These are phyloP conservation scores for Drosophila kohkoa DNA, from an alignment of 1,140 invertebrate genomes.

Conservation along the genomic window DNA sequence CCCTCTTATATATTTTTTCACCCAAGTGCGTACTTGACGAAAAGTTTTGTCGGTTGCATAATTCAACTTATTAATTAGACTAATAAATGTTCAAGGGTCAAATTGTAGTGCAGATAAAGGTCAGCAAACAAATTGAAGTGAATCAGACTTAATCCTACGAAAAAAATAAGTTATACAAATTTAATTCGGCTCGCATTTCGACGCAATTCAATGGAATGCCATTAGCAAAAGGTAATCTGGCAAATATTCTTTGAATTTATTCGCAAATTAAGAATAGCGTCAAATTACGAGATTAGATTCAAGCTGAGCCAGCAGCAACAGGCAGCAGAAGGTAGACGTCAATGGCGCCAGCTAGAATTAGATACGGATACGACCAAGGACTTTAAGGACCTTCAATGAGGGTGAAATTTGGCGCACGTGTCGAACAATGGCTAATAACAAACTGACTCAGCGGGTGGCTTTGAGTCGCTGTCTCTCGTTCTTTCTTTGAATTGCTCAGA, in stretches of 20 bases:
- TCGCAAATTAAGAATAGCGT: conserved; percentile 35
- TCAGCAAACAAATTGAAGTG: neutral
- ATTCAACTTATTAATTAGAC: conserved; percentile 66
- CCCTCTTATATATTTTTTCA: neutral
- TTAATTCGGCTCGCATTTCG: conserved; percentile 13
- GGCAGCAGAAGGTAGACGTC: neutral
- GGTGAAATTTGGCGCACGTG: conserved; percentile 19
- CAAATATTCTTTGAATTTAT: conserved; percentile 25
- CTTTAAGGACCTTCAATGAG: conserved; percentile 21
- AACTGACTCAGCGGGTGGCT: neutral
- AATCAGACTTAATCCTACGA: neutral
- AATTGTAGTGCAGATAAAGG: conserved; percentile 3
- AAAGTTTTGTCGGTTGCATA: conserved; percentile 55
- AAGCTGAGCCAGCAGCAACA: conserved; percentile 17
- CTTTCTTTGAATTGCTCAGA: conserved; percentile 22
- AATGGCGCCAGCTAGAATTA: conserved; percentile 11
- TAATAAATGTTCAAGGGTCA: conserved; percentile 44
- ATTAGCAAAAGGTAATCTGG: conserved; percentile 24
- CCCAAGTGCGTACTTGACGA: conserved; percentile 54
- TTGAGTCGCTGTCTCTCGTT: neutral
- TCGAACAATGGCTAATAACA: conserved; percentile 18
- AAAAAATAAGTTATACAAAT: neutral
- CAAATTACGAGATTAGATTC: conserved; percentile 38
- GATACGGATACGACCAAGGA: conserved; percentile 20
- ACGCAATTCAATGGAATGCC: conserved; percentile 8